phyloP scores from a whole-genome alignment of 1,140 invertebrate genomes.

The Aphidius gifuensis region DNA sequence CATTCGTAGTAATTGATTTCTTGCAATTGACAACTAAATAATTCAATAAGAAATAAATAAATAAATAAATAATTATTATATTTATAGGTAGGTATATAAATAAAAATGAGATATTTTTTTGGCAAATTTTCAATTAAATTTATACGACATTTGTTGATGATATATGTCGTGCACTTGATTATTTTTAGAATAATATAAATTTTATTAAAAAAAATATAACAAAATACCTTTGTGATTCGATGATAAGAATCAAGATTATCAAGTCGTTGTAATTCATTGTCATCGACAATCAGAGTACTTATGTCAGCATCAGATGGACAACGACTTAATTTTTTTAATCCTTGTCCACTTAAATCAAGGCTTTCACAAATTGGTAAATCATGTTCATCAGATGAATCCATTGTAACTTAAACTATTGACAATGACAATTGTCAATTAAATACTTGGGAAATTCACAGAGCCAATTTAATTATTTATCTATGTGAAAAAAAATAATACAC shows the following conservation, averaged over 20 bases:
- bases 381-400: conserved; percentile 19
- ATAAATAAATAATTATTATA: conserved; percentile 35
- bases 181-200: conserved; percentile 11
- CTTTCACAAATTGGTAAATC: conserved; percentile 41
- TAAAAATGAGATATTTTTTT: too few relatives aligned
- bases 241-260: conserved; percentile 82
- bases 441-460: not conserved
- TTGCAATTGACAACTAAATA: conserved; percentile 75
- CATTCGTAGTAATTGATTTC: conserved; percentile 83
- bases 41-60: too few relatives aligned
- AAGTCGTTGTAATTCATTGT: conserved; percentile 82
- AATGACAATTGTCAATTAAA: too few relatives aligned
- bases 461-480: too few relatives aligned
- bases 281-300: conserved; percentile 75
- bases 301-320: conserved; percentile 64
- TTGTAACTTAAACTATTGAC: conserved; percentile 1
- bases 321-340: conserved; percentile 72
- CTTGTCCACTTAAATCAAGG: conserved; percentile 67
- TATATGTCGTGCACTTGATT: too few relatives aligned
- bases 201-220: conserved; percentile 18
- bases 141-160: too few relatives aligned
- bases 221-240: conserved; percentile 72
- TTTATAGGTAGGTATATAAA: not conserved
- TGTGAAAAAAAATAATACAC: conserved; percentile 1
- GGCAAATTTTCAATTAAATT: too few relatives aligned